phyloP scores from a whole-genome alignment of 2,888 invertebrate genomes.

The Acrobasis suavella region DNA sequence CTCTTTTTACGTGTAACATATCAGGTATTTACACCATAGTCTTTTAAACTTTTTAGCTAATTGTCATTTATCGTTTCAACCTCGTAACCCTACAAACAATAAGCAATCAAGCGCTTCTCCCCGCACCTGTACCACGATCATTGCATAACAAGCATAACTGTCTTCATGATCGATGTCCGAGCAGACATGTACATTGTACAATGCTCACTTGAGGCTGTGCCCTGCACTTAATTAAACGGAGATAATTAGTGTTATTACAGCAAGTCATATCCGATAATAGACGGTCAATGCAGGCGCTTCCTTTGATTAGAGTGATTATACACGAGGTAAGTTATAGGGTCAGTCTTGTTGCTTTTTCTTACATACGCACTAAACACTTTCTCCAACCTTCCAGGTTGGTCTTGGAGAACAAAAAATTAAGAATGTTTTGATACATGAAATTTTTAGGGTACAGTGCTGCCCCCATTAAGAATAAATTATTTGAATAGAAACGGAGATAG shows the following conservation, averaged over 20 bases:
- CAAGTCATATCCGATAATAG: slow-evolving; percentile 18
- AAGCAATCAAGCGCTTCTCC: background rate
- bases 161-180: slow-evolving; percentile 13
- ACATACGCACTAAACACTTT: no score
- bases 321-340: background rate
- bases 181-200: slow-evolving; percentile 9
- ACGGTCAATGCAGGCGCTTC: slow-evolving; percentile 7
- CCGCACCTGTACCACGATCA: slow-evolving; percentile 1
- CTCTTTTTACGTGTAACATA: no score
- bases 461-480: no score
- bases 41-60: no score
- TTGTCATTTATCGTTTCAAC: no score
- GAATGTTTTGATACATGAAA: no score
- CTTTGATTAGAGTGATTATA: slow-evolving; percentile 8
- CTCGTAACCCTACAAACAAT: no score
- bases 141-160: slow-evolving; percentile 17
- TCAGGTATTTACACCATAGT: no score
- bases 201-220: background rate
- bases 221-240: slow-evolving; percentile 17
- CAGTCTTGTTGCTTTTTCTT: background rate
- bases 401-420: no score
- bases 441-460: no score
- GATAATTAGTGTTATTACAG: slow-evolving; percentile 13
- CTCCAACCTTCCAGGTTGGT: no score
- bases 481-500: no score